Evolutionary conservation across 2,113 vertebrate genomes (phyloP), one percentile per base, ranked within the genome.

Genomic region (Psilopsiagon aymara): DNA sequence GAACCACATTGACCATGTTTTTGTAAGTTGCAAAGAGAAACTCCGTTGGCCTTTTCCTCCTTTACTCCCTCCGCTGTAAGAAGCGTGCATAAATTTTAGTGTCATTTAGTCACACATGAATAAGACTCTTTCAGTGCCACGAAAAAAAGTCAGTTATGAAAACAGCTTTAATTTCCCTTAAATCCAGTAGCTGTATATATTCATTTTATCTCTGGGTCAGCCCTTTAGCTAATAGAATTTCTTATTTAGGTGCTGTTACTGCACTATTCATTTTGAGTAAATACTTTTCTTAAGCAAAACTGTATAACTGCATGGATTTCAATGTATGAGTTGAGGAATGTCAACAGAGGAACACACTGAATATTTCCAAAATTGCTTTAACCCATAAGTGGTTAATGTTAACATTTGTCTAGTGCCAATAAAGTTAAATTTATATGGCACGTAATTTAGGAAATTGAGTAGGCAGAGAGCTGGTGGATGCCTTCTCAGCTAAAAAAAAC

Each of bases 371-470:
- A 67, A 73, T 29, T 76, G 21, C 63, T 86, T 88, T 89, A 62
- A 86, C 49, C 52, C 43, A 1, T 66, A 95, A 92, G 81, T 64
- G 75, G 81, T 94, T 97, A 95, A 91, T 2, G 7, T 70, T 95
- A 92, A 87, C 91, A 79, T 96, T 94, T 95, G 43, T 59, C 82
- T 93, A 90, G 64, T 77, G 81, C 81, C 81, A 93, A 77, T 92
- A 64, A 94, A 95, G 84, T 94, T 90, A 92, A 86, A 96, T 95
- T 92, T 86, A 86, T 86, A 71, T 95, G 90, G 83, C 69, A 85
- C 7, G 4, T 96, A 97, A 96, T 96, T 96, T 96, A 94, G 95
- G 96, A 95, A 96, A 86, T 63, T 85, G 88, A 94, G 94, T 93
- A 80, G 88, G 93, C 90, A 92, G 93, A 95, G 51, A 71, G 86